Evolutionary conservation across 1,140 invertebrate genomes (phyloP).

Genomic region (Aphidius gifuensis): DNA sequence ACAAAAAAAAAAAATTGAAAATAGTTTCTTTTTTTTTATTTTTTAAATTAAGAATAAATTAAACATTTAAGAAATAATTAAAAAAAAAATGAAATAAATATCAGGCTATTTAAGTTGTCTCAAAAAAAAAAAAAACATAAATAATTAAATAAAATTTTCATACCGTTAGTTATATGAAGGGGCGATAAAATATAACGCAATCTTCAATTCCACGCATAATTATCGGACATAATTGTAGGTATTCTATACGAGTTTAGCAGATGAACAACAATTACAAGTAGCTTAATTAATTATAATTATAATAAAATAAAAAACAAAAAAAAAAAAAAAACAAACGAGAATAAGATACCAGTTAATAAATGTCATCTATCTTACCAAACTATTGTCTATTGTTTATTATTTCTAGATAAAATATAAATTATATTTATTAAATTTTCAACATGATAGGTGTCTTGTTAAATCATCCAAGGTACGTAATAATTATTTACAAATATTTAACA

Average conservation of each 20-base stretch:
- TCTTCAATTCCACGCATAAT: constrained; percentile 54
- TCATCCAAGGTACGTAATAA: too few relatives aligned
- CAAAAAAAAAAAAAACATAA: constrained; percentile 6
- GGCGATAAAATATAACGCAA: constrained; percentile 37
- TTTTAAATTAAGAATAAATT: too few relatives aligned
- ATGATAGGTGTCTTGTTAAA: too few relatives aligned
- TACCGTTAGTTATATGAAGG: too few relatives aligned
- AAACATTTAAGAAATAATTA: too few relatives aligned
- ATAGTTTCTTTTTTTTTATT: too few relatives aligned
- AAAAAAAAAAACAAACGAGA: constrained; percentile 17
- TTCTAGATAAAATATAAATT: too few relatives aligned
- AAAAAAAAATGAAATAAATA: too few relatives aligned
- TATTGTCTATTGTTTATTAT: too few relatives aligned
- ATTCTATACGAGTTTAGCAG: constrained; percentile 51
- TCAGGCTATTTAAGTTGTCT: background rate
- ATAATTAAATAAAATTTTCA: constrained; percentile 6
- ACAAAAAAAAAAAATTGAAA: background rate
- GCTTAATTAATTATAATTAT: constrained; percentile 50
- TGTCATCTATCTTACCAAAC: constrained; percentile 51
- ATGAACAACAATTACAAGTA: constrained; percentile 36
- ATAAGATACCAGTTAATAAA: constrained; percentile 42
- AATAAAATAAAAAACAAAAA: constrained; percentile 23
- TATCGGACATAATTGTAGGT: constrained; percentile 56
- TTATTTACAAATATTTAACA: too few relatives aligned
- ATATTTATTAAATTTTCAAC: too few relatives aligned